Base-by-base conservation (phyloP, 1,140 invertebrate species). In the Capitella teleta region DNA sequence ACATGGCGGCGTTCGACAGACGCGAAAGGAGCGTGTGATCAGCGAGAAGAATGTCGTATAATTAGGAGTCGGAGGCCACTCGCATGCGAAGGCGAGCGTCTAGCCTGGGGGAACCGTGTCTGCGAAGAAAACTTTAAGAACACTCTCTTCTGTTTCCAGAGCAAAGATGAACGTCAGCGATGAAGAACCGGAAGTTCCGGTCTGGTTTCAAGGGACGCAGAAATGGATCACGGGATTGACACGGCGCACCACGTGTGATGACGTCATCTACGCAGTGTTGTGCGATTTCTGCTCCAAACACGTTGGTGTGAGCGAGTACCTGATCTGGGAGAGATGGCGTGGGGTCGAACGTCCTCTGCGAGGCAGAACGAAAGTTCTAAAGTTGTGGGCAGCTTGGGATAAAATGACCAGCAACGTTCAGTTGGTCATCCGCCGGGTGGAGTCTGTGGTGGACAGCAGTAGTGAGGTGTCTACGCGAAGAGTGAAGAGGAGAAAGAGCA, bases 161-260 rank as follows among this genome's bases (percentile, higher is more conserved):
- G 16, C 10, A 10, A 10, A 34, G 32, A 10, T n/a, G n/a, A n/a
- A n/a, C n/a, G n/a, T n/a, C 10, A 47, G 55, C 32, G 12, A 47
- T 14, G 42, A 43, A 16, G 57, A 57, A 23, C 55, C 61, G 57
- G 83, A 85, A 63, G 78, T 88, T n/a, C 82, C 83, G 0, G 80
- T 88, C 47, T 80, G 83, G 78, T 79, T 86, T 2, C 71, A 80
- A 47, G 83, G 82, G 21, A 78, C 81, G 53, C 79, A 82, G 61
- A 78, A 85, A 58, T 86, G 83, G 83, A 81, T 88, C 21, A 80
- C 83, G 2, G 85, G 85, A 8, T 78, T 87, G 5, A 77, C 78
- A 16, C 74, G 79, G 10, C 77, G 79, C 43, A 88, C 85, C 2
- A 87, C 85, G 1, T 86, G 84, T 61, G 78, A 80, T 32, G 83